Evolutionary conservation across 2,797 vertebrate genomes (phyloP).

Genomic region (Phoxinus dragarum): DNA sequence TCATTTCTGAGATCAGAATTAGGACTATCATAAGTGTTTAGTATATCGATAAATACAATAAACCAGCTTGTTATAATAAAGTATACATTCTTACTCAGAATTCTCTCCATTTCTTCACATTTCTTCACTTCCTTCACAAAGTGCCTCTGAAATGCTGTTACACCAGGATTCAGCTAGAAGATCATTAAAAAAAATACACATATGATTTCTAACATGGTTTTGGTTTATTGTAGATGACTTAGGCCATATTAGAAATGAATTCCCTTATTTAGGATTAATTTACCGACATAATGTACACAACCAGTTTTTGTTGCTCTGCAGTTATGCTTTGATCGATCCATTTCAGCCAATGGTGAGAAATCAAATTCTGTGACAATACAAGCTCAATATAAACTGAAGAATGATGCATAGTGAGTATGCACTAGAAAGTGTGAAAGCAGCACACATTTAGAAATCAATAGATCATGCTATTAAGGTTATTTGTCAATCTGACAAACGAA

Average conservation of each 20-base stretch:
- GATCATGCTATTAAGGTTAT: background rate
- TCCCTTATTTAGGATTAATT: background rate
- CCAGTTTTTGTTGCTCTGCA: background rate
- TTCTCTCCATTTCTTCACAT: conserved; percentile 67
- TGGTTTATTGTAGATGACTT: background rate
- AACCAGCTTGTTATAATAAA: background rate
- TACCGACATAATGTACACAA: background rate
- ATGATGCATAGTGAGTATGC: background rate
- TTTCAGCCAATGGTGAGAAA: background rate
- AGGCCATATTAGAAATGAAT: background rate
- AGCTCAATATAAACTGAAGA: background rate
- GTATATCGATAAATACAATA: background rate
- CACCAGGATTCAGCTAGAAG: conserved; percentile 58
- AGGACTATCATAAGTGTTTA: background rate
- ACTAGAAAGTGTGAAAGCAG: conserved; percentile 14
- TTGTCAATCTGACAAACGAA: conserved; percentile 12
- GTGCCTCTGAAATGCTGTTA: conserved; percentile 56
- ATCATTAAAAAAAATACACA: background rate
- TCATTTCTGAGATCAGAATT: background rate
- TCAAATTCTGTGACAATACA: background rate
- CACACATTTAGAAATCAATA: background rate
- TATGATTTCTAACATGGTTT: background rate
- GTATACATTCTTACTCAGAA: conserved; percentile 57
- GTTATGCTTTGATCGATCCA: conserved; percentile 8
- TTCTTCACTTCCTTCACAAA: conserved; percentile 66